These are phyloP conservation scores for Molossus alvarezi DNA, from an alignment of 2,797 vertebrate genomes.

Conservation along the genomic window DNA sequence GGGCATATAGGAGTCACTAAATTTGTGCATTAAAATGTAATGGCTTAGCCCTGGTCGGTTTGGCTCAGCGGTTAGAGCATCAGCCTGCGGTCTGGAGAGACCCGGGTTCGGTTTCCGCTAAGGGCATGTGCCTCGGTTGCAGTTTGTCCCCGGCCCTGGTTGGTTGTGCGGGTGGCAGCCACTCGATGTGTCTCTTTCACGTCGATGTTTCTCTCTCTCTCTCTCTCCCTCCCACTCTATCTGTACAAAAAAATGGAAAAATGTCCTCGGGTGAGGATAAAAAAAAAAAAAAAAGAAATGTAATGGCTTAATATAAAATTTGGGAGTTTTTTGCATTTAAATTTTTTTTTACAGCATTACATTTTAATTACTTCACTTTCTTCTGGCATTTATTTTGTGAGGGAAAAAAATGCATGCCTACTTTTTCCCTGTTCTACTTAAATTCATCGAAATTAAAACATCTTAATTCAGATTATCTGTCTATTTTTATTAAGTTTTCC, in stretches of 20 bases:
- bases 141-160: no score
- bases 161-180: no score
- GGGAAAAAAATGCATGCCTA: neutral
- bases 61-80: no score
- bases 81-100: no score
- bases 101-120: no score
- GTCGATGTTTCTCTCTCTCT: no score
- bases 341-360: neutral
- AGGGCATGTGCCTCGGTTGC: no score
- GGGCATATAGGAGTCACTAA: neutral
- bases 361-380: neutral
- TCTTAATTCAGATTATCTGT: neutral
- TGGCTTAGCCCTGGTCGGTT: neutral
- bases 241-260: no score
- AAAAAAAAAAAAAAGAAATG: neutral
- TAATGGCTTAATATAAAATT: neutral
- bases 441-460: conserved; percentile 9
- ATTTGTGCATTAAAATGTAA: neutral
- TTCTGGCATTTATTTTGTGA: neutral
- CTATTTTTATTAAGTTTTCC: neutral
- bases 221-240: no score
- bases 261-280: no score
- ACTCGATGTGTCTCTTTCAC: no score
- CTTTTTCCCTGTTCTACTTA: neutral
- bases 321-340: neutral